These are phyloP conservation scores for Serripes groenlandicus DNA, from an alignment of 2,888 invertebrate genomes.

Conservation along the genomic window DNA sequence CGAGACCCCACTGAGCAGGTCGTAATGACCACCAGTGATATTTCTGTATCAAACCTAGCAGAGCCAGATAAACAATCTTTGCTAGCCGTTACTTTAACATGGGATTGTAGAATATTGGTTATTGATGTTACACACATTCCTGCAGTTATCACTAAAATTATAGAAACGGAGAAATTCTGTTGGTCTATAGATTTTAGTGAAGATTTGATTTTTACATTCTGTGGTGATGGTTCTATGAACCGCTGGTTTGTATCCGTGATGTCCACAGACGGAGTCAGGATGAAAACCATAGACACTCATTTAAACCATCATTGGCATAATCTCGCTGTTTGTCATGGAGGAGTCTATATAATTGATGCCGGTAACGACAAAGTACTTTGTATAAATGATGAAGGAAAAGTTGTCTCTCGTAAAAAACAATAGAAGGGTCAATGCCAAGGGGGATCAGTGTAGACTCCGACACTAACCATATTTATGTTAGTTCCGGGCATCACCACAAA, in stretches of 20 bases:
- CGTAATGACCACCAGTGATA: neutral
- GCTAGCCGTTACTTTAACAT: neutral
- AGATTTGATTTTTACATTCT: conserved; percentile 13
- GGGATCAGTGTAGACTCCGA: neutral
- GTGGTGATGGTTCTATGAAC: neutral
- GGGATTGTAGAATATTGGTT: neutral
- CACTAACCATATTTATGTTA: neutral
- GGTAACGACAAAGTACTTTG: neutral
- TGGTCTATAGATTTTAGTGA: neutral
- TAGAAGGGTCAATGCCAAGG: neutral
- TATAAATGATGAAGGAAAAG: conserved; percentile 5
- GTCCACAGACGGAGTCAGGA: neutral
- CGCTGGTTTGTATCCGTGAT: neutral
- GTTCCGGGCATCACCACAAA: neutral
- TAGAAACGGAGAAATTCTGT: neutral
- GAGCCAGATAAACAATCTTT: neutral
- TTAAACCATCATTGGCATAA: neutral
- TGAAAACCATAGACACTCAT: neutral
- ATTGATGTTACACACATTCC: neutral
- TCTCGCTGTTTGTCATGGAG: neutral
- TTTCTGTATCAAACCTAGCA: neutral
- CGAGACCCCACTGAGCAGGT: neutral
- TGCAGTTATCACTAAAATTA: neutral
- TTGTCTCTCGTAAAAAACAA: neutral
- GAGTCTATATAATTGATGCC: neutral